Conservation (phyloP, 2,797 vertebrate genomes). For the Lithobates sylvaticus region DNA sequence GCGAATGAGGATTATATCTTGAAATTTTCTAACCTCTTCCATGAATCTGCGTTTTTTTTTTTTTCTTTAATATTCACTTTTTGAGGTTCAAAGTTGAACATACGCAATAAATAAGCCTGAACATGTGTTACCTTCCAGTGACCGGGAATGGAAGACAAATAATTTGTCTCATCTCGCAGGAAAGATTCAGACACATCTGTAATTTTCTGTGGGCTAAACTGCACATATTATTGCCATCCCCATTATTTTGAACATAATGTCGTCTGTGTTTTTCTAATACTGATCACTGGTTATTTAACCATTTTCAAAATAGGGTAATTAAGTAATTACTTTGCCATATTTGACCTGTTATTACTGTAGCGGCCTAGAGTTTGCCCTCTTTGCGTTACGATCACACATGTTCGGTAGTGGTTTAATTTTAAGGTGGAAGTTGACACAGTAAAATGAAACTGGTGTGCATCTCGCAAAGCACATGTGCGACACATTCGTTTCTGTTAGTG, state of each 20-base stretch:
- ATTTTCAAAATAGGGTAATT: conserved; percentile 11
- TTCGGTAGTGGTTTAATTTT: conserved; percentile 16
- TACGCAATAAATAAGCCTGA: no score
- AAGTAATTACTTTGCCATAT: conserved; percentile 29
- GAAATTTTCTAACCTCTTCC: no score
- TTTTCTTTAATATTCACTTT: no score
- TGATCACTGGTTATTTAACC: background rate
- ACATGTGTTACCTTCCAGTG: background rate
- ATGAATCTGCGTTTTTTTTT: no score
- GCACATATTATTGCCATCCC: background rate
- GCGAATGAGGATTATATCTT: no score
- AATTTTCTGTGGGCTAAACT: background rate
- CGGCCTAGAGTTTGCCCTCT: background rate
- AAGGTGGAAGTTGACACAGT: conserved; percentile 44
- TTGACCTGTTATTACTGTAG: conserved; percentile 6
- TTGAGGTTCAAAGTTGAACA: no score
- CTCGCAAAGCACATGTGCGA: conserved; percentile 39
- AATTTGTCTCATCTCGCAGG: no score
- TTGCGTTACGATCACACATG: conserved; percentile 13
- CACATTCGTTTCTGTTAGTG: conserved; percentile 39
- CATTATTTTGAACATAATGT: background rate
- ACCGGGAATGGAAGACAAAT: no score
- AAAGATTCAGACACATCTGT: no score
- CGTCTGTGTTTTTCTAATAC: background rate
- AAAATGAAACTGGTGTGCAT: conserved; percentile 28